These are phyloP conservation scores for Pediacus dermestoides DNA, from an alignment of 2,888 invertebrate species.

Conservation along the genomic window DNA sequence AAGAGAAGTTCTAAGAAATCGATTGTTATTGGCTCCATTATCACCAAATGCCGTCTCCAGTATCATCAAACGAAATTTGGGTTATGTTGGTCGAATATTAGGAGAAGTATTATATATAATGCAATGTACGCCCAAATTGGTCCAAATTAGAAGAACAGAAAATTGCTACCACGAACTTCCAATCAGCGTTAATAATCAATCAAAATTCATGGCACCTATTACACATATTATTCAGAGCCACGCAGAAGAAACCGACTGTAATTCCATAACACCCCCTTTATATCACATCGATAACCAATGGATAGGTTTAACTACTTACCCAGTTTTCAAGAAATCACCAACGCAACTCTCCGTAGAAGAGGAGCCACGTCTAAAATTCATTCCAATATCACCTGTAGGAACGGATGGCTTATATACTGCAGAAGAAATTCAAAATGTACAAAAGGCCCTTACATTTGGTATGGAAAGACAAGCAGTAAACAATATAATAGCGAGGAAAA, in stretches of 20 bases:
- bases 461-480: slow-evolving; percentile 19
- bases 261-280: slow-evolving; percentile 18
- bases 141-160: slow-evolving; percentile 17
- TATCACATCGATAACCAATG: slow-evolving; percentile 22
- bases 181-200: slow-evolving; percentile 21
- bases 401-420: slow-evolving; percentile 19
- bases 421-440: slow-evolving; percentile 20
- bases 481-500: slow-evolving; percentile 20
- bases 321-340: slow-evolving; percentile 10
- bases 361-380: slow-evolving; percentile 11
- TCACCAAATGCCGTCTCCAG: slow-evolving; percentile 29
- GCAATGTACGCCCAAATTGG: slow-evolving; percentile 27
- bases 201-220: slow-evolving; percentile 25
- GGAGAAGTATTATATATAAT: slow-evolving; percentile 34
- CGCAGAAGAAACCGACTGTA: slow-evolving; percentile 22
- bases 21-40: slow-evolving; percentile 25
- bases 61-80: slow-evolving; percentile 28
- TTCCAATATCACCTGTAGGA: slow-evolving; percentile 22
- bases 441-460: slow-evolving; percentile 16
- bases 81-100: slow-evolving; percentile 27
- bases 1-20: slow-evolving; percentile 29
- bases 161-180: slow-evolving; percentile 30
- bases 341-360: slow-evolving; percentile 11
- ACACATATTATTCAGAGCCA: slow-evolving; percentile 22
- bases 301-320: slow-evolving; percentile 18